These are phyloP conservation scores for Dicycla oo DNA, from an alignment of 2,888 invertebrate species.

Conservation along the genomic window DNA sequence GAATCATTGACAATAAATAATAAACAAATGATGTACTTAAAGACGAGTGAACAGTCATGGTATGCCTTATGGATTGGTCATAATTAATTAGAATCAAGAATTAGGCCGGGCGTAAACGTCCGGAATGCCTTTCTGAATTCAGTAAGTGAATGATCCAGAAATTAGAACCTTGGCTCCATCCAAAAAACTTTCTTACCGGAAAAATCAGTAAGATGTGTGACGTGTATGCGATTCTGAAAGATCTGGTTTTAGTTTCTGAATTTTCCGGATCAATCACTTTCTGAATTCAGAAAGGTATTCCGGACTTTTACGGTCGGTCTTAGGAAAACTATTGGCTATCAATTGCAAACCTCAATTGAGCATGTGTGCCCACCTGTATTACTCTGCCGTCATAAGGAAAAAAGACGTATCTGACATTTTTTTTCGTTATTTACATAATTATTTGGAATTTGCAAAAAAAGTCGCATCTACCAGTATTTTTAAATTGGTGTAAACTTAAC, in stretches of 20 bases:
- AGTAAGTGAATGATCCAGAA: background rate
- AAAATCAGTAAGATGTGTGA: too few relatives aligned
- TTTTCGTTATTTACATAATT: too few relatives aligned
- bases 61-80: background rate
- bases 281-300: background rate
- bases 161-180: too few relatives aligned
- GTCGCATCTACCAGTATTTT: too few relatives aligned
- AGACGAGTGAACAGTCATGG: background rate
- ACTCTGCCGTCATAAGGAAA: too few relatives aligned
- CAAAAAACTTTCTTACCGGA: too few relatives aligned
- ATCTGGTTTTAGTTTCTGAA: too few relatives aligned
- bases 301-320: background rate
- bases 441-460: too few relatives aligned
- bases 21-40: slow-evolving; percentile 5
- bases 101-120: background rate
- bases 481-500: too few relatives aligned
- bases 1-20: slow-evolving; percentile 15
- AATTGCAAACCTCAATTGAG: slow-evolving; percentile 29
- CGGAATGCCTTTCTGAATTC: background rate
- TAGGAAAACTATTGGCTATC: slow-evolving; percentile 11
- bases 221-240: too few relatives aligned
- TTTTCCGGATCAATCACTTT: background rate
- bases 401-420: too few relatives aligned
- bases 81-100: too few relatives aligned
- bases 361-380: slow-evolving; percentile 8